A percentile compares a stretch with the other conserved stretches of the same genome.
Conservation (phyloP, 2,888 invertebrate species). For the Zaprionus bogoriensis region DNA sequence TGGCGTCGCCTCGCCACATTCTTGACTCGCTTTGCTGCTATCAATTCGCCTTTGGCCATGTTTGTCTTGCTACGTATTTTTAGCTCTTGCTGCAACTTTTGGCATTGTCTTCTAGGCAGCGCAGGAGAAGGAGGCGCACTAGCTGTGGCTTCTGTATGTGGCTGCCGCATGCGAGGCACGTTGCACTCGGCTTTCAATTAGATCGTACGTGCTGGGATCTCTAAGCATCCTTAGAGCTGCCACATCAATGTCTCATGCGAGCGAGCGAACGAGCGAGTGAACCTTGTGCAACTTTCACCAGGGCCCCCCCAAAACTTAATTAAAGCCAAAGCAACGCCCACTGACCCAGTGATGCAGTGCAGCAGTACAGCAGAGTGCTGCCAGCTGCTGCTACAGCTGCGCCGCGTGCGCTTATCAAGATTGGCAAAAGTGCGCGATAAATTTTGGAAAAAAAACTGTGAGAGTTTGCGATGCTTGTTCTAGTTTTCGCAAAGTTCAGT, state of each 20-base stretch:
- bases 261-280: conserved; percentile 51
- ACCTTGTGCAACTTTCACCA: conserved; percentile 71
- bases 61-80: conserved; percentile 45
- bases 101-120: background rate
- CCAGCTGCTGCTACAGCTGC: conserved; percentile 21
- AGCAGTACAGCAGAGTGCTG: background rate
- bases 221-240: conserved; percentile 71
- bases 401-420: conserved; percentile 30
- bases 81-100: conserved; percentile 22
- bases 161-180: conserved; percentile 55
- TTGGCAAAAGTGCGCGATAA: too few species aligned
- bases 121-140: background rate
- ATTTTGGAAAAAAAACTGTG: too few species aligned
- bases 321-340: conserved; percentile 51
- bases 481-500: too few species aligned
- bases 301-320: conserved; percentile 20
- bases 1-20: conserved; percentile 67
- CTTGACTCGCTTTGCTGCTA: conserved; percentile 62
- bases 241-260: conserved; percentile 72
- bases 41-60: conserved; percentile 56
- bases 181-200: conserved; percentile 69
- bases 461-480: too few species aligned
- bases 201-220: conserved; percentile 66
- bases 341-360: conserved; percentile 52
- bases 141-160: conserved; percentile 32